Evolutionary conservation across 2,888 invertebrate species (phyloP), one percentile per base, ranked within the genome.

Genomic region (Eristalis pertinax): DNA sequence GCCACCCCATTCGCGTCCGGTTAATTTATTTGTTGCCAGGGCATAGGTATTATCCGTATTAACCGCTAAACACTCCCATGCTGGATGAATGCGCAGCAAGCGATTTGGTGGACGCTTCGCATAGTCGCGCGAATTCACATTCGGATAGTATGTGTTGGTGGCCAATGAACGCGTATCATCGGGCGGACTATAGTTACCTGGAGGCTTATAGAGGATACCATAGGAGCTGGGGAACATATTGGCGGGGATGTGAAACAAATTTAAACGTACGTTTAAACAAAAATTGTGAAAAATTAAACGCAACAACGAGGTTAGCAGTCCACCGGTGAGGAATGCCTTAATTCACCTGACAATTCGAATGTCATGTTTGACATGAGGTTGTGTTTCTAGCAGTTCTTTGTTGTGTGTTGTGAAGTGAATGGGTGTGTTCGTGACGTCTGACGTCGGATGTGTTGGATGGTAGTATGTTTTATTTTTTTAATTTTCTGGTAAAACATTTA

Each of bases 121-220:
- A 86, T 92, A 92, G 80, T 93, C 93, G 13, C 89, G 89, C 4
- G 92, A 92, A 89, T 93, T 93, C 13, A 93, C 89, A 90, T 93
- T 93, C 5, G 93, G 93, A 87, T 92, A 93, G n/a, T 91, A 88
- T 0, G 92, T 90, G 79, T 92, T 91, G 11, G 72, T 86, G 3
- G 90, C 90, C 69, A 93, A 76, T 19, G 91, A 90, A 7, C 89
- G 89, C 19, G 64, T 62, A 70, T 91, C 91, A 15, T 90, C 89
- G 11, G 93, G 93, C 10, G 91, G 92, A 58, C 90, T 89, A 87
- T 93, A 91, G 35, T 88, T 80, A 2, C 78, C 89, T 35, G 93
- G 93, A 4, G 90, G 90, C 82, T 90, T 89, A 69, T 91, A 92
- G 10, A 90, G 78, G 4, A 84, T 79, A 41, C 91, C 90, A 68